phyloP scores from a whole-genome alignment of 2,797 vertebrate genomes.

The Halcyon badia region DNA sequence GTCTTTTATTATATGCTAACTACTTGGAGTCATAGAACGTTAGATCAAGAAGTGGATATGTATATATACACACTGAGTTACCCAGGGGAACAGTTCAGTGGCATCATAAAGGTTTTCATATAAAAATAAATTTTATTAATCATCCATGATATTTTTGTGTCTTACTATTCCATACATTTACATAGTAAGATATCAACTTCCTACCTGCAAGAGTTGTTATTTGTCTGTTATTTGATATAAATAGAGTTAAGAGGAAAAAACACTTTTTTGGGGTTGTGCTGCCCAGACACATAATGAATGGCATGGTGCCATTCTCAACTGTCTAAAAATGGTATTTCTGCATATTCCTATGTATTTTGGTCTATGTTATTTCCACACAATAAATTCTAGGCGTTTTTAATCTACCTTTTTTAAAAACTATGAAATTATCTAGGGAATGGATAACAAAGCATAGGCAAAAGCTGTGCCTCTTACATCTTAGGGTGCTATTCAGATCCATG shows the following conservation, averaged over 20 bases:
- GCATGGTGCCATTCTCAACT: not conserved
- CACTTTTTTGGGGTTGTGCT: not conserved
- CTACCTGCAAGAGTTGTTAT: not conserved
- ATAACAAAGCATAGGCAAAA: not conserved
- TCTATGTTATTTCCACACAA: not conserved
- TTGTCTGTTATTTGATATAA: not conserved
- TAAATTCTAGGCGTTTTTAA: not conserved
- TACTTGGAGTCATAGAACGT: accelerated
- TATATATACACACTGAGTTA: not conserved
- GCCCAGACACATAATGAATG: not conserved
- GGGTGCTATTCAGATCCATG: not conserved
- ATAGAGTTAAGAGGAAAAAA: not conserved
- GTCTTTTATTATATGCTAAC: not conserved
- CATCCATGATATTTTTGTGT: not conserved
- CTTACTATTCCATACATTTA: not conserved
- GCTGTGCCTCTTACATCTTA: accelerated
- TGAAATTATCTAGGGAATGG: not conserved
- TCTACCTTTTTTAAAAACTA: not conserved
- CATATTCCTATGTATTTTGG: not conserved
- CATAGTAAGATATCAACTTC: not conserved
- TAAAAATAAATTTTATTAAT: not conserved
- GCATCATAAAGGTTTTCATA: not conserved
- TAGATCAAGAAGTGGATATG: not conserved
- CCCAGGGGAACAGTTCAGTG: not conserved
- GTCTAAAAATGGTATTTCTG: not conserved